Evolutionary conservation across 1,140 invertebrate species (phyloP).

Genomic region (Monomorium pharaonis): DNA sequence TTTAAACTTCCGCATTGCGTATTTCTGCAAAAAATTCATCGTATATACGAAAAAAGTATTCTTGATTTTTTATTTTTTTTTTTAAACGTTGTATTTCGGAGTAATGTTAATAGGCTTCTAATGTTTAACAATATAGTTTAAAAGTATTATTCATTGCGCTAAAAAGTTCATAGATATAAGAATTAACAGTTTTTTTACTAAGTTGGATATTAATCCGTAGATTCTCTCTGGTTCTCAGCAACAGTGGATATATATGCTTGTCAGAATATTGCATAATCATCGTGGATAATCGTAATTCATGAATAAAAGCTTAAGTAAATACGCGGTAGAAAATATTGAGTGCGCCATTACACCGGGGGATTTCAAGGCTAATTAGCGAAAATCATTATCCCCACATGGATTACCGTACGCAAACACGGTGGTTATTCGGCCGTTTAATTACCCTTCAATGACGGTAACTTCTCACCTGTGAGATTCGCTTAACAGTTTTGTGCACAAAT

Average conservation of each 20-base stretch:
- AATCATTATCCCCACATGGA: conserved; percentile 66
- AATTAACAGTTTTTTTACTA: not conserved
- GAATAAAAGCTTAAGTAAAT: conserved; percentile 26
- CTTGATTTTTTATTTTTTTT: not conserved
- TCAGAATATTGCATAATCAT: conserved; percentile 34
- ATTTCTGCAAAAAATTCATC: not conserved
- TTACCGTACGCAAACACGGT: conserved; percentile 61
- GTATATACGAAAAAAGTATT: not conserved
- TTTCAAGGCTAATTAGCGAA: conserved; percentile 70
- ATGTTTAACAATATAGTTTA: not conserved
- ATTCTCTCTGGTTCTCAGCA: not conserved
- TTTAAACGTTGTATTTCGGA: no score
- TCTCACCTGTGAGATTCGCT: conserved; percentile 29
- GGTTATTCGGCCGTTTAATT: conserved; percentile 64
- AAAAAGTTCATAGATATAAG: not conserved
- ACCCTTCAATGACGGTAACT: conserved; percentile 21
- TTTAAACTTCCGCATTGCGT: not conserved
- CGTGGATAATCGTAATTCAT: conserved; percentile 38
- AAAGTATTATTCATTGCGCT: not conserved
- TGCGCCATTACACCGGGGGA: not conserved
- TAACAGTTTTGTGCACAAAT: not conserved
- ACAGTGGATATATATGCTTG: not conserved
- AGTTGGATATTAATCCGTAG: not conserved
- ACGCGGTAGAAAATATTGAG: conserved; percentile 31
- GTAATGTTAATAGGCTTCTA: not conserved